Evolutionary conservation across 2,888 invertebrate genomes (phyloP), one percentile per base, ranked within the genome.

Genomic region (Hydraecia micacea): DNA sequence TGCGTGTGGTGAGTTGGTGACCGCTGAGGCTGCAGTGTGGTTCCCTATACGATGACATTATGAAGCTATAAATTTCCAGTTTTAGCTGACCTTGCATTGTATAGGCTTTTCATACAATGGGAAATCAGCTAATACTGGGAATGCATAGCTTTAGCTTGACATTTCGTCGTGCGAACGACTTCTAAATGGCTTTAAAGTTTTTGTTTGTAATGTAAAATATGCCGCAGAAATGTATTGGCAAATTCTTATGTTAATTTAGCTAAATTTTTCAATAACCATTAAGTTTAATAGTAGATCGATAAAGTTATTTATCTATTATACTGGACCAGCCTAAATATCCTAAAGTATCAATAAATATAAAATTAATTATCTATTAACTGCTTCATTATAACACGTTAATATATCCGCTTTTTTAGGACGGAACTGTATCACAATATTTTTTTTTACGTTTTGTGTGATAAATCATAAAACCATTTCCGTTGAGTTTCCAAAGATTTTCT

Each of bases 391-490:
- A 13, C 9, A 28, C 21, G 4, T 66, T 75, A 80, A 55, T 62
- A 84, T 55, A 66, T 71, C 85, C 62, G 69, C 6, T 42, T 32
- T 73, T 81, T 25, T 70, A n/a, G 3, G 55, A 79, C 15, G 32
- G 28, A 69, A 52, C 32, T 69, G 28, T 84, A 55, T n/a, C 65
- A 69, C 25, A 69, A 52, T 52, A 46, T 72, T 60, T 73, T 69
- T 36, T 69, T 32, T 39, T 42, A 15, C n/a, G 15, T 66, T 69
- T 79, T 63, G 18, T 39, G 55, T 39, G 28, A 70, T 39, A 84
- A 73, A 79, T 70, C 52, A 65, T 52, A 60, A 28, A 63, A 69
- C n/a, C 46, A 79, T 84, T 79, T 73, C 84, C 72, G 79, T 79
- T 58, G 0, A 9, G 55, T 83, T 76, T 71, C 9, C 28, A 46